Evolutionary conservation across 1,140 invertebrate species (phyloP).

Genomic region (Eubasilissa regina): DNA sequence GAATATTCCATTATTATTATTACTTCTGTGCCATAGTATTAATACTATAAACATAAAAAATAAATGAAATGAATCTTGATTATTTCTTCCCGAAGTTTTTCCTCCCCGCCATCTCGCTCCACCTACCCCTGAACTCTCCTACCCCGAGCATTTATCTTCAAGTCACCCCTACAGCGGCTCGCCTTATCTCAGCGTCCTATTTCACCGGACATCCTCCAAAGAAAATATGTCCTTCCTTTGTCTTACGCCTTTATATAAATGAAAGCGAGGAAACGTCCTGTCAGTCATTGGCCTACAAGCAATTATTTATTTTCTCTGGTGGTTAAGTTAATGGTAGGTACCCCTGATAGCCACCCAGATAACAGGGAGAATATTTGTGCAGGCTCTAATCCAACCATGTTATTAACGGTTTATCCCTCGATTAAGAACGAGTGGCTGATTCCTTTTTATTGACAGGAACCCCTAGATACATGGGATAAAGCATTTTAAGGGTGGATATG

Average conservation of each 20-base stretch:
- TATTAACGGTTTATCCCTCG: not conserved
- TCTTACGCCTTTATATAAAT: slow-evolving; percentile 12
- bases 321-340: not conserved
- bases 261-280: not conserved
- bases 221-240: slow-evolving; percentile 1
- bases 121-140: not conserved
- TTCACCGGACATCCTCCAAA: slow-evolving; percentile 9
- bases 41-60: too few relatives aligned
- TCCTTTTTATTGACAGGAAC: not conserved
- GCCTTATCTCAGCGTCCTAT: slow-evolving; percentile 27
- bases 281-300: not conserved
- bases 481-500: too few relatives aligned
- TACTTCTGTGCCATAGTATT: too few relatives aligned
- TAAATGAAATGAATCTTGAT: too few relatives aligned
- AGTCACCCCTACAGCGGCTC: not conserved
- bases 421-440: not conserved
- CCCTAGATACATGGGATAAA: too few relatives aligned
- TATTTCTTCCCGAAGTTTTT: not conserved
- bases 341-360: too few relatives aligned
- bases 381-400: not conserved
- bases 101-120: not conserved
- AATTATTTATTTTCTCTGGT: not conserved
- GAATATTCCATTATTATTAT: too few relatives aligned
- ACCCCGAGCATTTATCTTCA: not conserved
- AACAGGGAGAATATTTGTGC: not conserved